These are phyloP conservation scores for Andrena praecox DNA, from an alignment of 2,888 invertebrate species.

Conservation along the genomic window DNA sequence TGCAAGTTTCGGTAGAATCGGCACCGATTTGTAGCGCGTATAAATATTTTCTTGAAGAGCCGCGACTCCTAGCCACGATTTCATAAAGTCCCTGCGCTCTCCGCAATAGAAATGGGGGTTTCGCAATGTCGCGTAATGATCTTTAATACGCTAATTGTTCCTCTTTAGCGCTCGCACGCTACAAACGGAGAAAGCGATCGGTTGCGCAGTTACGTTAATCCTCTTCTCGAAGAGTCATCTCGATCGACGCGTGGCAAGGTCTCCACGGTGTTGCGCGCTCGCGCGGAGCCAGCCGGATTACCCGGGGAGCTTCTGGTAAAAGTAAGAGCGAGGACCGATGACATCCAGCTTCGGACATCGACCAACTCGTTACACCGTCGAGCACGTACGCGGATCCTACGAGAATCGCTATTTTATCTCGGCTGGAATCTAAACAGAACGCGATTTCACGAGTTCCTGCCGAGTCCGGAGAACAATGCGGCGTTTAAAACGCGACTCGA, in stretches of 20 bases:
- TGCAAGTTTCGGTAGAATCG: neutral
- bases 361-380: neutral
- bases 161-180: neutral
- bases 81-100: neutral
- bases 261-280: neutral
- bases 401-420: neutral
- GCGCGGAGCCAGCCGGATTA: neutral
- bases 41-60: neutral
- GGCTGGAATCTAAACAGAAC: neutral
- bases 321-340: constrained; percentile 27
- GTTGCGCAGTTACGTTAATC: constrained; percentile 14
- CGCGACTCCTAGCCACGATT: neutral
- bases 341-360: constrained; percentile 17
- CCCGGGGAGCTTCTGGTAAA: constrained; percentile 33
- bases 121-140: constrained; percentile 11
- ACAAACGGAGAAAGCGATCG: constrained; percentile 39
- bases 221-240: neutral
- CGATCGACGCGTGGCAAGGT: constrained; percentile 34
- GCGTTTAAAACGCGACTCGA: too few relatives aligned
- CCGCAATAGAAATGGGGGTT: neutral
- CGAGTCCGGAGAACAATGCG: neutral
- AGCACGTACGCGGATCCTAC: neutral
- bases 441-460: neutral
- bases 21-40: neutral
- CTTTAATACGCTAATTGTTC: constrained; percentile 25